Evolutionary conservation across 2,797 vertebrate species (phyloP).

Genomic region (Fundulus diaphanus): DNA sequence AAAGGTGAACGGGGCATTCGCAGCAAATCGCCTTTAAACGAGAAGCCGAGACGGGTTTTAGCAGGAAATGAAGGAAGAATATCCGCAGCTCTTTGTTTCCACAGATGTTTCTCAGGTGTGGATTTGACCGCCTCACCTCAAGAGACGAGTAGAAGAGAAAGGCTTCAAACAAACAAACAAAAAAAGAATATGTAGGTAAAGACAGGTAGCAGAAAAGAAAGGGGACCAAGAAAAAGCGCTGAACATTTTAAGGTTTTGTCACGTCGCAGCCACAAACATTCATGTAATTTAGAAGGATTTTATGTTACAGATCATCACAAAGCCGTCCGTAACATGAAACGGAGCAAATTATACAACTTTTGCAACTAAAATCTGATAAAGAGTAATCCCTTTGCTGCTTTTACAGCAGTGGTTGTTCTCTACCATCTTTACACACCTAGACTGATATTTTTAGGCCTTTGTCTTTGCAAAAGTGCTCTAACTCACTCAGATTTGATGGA

Average conservation of each 20-base stretch:
- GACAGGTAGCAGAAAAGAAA: too few species aligned
- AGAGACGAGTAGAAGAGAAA: neutral
- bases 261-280: neutral
- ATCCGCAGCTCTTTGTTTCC: neutral
- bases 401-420: too few species aligned
- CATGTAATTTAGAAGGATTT: neutral
- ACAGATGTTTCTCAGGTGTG: neutral
- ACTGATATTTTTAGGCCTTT: too few species aligned
- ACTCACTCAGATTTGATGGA: too few species aligned
- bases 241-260: too few species aligned
- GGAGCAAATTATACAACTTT: neutral
- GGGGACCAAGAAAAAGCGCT: too few species aligned
- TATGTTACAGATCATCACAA: neutral
- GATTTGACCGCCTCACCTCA: neutral
- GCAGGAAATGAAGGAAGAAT: neutral
- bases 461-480: too few species aligned
- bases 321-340: neutral
- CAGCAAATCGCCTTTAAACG: neutral
- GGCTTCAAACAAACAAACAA: neutral
- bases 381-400: too few species aligned
- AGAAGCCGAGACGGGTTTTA: neutral
- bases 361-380: neutral
- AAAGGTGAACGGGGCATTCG: slow-evolving; percentile 29
- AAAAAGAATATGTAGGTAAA: neutral
- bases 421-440: too few species aligned